These are phyloP conservation scores for Euzetes globulus DNA, from an alignment of 2,888 invertebrate species.

Conservation along the genomic window DNA sequence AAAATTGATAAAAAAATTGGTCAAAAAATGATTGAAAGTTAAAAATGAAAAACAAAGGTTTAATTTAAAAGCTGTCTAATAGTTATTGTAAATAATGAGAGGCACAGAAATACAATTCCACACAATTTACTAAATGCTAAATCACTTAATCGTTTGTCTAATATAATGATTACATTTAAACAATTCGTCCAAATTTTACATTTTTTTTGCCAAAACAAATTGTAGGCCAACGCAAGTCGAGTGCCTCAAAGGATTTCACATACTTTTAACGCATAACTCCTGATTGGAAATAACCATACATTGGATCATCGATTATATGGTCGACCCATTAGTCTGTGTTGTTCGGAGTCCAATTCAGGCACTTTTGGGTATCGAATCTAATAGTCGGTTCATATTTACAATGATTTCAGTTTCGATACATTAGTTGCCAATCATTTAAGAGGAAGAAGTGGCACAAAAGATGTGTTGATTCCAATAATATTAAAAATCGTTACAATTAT, in stretches of 20 bases:
- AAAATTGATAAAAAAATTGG: slow-evolving; percentile 15
- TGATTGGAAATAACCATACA: background rate
- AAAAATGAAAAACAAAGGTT: background rate
- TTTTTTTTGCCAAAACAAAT: slow-evolving; percentile 1
- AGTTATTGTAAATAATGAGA: background rate
- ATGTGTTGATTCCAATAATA: background rate
- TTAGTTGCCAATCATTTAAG: slow-evolving; percentile 4
- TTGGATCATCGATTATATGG: background rate
- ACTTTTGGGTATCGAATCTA: slow-evolving; percentile 13
- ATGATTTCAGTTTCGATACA: background rate
- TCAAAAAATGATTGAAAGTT: background rate
- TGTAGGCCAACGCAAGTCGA: slow-evolving; percentile 13
- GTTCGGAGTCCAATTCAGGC: slow-evolving; percentile 15
- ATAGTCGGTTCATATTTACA: background rate
- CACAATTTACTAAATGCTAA: slow-evolving; percentile 25
- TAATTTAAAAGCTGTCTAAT: background rate
- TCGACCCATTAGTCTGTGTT: background rate
- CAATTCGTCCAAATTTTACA: slow-evolving; percentile 12
- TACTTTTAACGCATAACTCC: background rate
- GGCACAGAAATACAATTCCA: slow-evolving; percentile 26
- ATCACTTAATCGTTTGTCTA: slow-evolving; percentile 11
- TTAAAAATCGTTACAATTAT: background rate
- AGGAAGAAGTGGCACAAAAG: slow-evolving; percentile 15
- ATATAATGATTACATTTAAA: slow-evolving; percentile 16
- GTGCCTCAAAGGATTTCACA: background rate